These are phyloP conservation scores for Malachius bipustulatus DNA, from an alignment of 2,888 invertebrate genomes.

Conservation along the genomic window DNA sequence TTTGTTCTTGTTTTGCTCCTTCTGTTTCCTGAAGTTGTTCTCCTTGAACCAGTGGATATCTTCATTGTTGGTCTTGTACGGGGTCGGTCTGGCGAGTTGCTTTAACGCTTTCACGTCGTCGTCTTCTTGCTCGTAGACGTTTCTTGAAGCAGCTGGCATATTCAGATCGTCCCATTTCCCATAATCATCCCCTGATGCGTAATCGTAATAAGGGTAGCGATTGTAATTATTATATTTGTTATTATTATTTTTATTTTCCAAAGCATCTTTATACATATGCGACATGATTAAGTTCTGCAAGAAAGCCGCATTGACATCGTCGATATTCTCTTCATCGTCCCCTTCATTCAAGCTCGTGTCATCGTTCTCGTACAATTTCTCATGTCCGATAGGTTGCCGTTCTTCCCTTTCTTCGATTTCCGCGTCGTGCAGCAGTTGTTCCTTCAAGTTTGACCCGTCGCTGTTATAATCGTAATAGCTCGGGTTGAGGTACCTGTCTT, in stretches of 20 bases:
- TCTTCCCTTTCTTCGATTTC: slow-evolving; percentile 44
- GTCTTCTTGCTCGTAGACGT: slow-evolving; percentile 40
- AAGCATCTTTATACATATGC: slow-evolving; percentile 50
- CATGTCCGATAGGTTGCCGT: slow-evolving; percentile 52
- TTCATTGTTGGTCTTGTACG: slow-evolving; percentile 16
- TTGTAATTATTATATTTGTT: slow-evolving; percentile 22
- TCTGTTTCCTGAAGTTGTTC: slow-evolving; percentile 19
- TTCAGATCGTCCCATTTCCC: slow-evolving; percentile 22
- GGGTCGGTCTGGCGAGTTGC: slow-evolving; percentile 43
- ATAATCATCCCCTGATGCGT: slow-evolving; percentile 27
- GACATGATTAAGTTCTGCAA: slow-evolving; percentile 54
- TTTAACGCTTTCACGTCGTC: slow-evolving; percentile 55
- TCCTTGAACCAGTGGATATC: slow-evolving; percentile 24
- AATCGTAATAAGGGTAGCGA: slow-evolving; percentile 21
- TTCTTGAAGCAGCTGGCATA: slow-evolving; percentile 18
- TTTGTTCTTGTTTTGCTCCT: slow-evolving; percentile 16
- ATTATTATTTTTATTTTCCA: too few relatives aligned
- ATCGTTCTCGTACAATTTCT: slow-evolving; percentile 52
- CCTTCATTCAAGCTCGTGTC: too few relatives aligned
- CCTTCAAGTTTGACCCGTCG: slow-evolving; percentile 43
- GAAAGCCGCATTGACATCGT: slow-evolving; percentile 48
- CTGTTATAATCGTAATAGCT: slow-evolving; percentile 37
- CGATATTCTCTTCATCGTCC: slow-evolving; percentile 24
- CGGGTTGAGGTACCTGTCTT: slow-evolving; percentile 15
- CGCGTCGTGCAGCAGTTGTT: slow-evolving; percentile 48